These are phyloP conservation scores for Corythornis leucogaster DNA, from an alignment of 2,797 vertebrate species.

Conservation along the genomic window DNA sequence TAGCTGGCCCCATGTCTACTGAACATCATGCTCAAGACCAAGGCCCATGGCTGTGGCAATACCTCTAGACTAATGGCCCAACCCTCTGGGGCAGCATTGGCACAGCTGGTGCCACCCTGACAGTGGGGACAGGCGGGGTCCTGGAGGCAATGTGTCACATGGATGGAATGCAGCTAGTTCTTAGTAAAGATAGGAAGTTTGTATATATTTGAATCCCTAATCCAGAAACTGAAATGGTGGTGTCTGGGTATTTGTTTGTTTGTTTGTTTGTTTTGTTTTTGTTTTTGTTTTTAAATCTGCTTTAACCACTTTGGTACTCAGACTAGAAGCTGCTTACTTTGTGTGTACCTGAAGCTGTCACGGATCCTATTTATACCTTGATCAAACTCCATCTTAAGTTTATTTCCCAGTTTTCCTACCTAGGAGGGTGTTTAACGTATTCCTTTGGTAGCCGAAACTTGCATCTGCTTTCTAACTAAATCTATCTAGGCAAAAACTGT, in stretches of 20 bases:
- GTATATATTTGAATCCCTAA: not conserved
- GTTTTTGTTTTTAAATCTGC: not conserved
- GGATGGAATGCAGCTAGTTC: not conserved
- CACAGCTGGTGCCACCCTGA: not conserved
- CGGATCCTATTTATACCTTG: not conserved
- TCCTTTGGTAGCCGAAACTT: not conserved
- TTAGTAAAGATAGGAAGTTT: not conserved
- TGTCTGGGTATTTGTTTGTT: not conserved
- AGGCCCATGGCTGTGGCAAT: not conserved
- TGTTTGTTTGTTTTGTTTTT: not conserved
- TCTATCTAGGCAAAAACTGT: not conserved
- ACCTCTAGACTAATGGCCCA: not conserved
- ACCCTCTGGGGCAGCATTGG: fast-evolving
- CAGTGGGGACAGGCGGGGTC: not conserved
- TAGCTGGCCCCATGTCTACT: not conserved
- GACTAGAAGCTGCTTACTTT: not conserved
- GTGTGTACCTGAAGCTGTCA: not conserved
- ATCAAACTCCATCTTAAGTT: not conserved
- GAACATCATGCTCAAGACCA: not conserved
- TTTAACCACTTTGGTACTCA: not conserved
- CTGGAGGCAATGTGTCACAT: not conserved
- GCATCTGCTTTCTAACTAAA: not conserved
- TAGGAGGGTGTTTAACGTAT: not conserved
- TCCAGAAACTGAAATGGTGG: not conserved
- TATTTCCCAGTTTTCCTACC: not conserved